Evolutionary conservation across 2,113 vertebrate species (phyloP), one percentile per base, ranked within the genome.

Genomic region (Tautogolabrus adspersus): DNA sequence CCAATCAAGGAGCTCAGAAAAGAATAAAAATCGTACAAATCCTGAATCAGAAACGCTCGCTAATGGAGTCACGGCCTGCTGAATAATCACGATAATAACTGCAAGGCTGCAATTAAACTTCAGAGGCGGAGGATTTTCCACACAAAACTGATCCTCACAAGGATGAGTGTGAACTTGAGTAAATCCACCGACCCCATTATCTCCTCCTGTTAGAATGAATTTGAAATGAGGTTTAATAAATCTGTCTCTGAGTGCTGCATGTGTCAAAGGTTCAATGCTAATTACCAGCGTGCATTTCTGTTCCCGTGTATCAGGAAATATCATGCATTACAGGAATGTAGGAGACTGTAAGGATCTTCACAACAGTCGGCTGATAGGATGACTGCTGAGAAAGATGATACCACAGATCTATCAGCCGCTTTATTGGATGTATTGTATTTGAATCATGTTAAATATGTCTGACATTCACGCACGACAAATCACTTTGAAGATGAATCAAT

Each of bases 191-290:
- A 38, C 49, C 34, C 44, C 66, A 62, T 62, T 60, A 82, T 77
- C 79, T 83, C 66, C 10, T 34, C 19, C 42, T 21, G 44, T 77
- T 68, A 68, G 59, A 46, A 23, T 0, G 15, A 56, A 8, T 60
- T n/a, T 65, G 58, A 73, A 75, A 70, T 47, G 52, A 81, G 59
- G 61, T 59, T 77, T 73, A 46, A 80, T 66, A 54, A 87, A 79
- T 63, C 58, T 12, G 61, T 71, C 62, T 57, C 66, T 0, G 34
- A 66, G 58, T 26, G 72, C 49, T 19, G 47, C 18, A 30, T 54
- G 64, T 62, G 56, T 68, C 67, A 56, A 4, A 67, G 42, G 75
- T 57, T 77, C 68, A 59, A 5, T 38, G 68, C 49, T 80, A 70
- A 82, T 83, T 86, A 84, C 60, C 67, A 56, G 26, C 1, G 23